Conservation (phyloP, 2,113 vertebrate species). For the Dipodomys merriami region DNA sequence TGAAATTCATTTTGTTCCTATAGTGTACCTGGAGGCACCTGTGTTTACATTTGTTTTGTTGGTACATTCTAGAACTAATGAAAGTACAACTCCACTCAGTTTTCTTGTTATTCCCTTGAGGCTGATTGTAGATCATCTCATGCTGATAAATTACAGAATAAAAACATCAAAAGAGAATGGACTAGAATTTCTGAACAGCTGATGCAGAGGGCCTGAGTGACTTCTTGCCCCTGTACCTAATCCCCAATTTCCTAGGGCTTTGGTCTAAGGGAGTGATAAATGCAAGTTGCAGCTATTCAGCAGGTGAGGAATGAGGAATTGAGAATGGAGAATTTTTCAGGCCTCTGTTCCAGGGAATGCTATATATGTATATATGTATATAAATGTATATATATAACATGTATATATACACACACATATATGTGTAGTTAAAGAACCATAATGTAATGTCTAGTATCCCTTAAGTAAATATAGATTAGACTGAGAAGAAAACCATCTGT, state of each 20-base stretch:
- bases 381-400: too few relatives aligned
- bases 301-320: background rate
- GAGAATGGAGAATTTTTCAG: conserved; percentile 3
- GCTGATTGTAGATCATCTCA: conserved; percentile 73
- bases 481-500: conserved; percentile 21
- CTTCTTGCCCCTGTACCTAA: background rate
- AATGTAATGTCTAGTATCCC: background rate
- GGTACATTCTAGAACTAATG: conserved; percentile 75
- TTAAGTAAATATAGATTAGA: conserved; percentile 38
- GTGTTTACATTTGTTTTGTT: conserved; percentile 81
- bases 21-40: conserved; percentile 68
- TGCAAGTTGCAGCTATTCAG: background rate
- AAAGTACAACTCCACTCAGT: conserved; percentile 67
- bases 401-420: too few relatives aligned
- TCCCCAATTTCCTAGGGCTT: background rate
- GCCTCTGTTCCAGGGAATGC: background rate
- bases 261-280: background rate
- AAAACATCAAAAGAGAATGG: background rate
- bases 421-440: background rate
- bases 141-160: conserved; percentile 53
- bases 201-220: background rate
- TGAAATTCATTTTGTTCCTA: conserved; percentile 53
- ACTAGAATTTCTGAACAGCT: conserved; percentile 20
- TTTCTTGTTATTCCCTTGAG: conserved; percentile 57
- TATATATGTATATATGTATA: background rate